Percentiles rank a stretch among this genome's conserved stretches.
Evolutionary conservation across 1,140 invertebrate species (phyloP).

Genomic region (Rhizoglyphus robini): DNA sequence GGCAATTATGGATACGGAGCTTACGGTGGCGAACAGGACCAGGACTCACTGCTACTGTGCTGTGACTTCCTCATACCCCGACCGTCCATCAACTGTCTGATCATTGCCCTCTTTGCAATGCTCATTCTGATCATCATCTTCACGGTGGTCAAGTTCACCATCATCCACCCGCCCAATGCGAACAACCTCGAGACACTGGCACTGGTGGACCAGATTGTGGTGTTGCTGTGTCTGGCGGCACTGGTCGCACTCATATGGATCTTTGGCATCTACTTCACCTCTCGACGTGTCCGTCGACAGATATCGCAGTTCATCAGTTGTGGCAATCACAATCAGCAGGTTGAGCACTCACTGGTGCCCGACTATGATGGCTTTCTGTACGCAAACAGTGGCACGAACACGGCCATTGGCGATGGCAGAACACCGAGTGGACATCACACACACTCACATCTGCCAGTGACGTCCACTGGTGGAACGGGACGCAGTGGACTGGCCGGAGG

Average conservation of each 20-base stretch:
- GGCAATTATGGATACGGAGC: background rate
- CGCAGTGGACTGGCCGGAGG: background rate
- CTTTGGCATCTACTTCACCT: slow-evolving; percentile 9
- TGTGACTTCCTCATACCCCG: slow-evolving; percentile 5
- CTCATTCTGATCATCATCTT: background rate
- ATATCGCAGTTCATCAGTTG: background rate
- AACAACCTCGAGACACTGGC: background rate
- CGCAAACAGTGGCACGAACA: background rate
- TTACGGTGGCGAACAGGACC: background rate
- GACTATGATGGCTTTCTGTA: background rate
- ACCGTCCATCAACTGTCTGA: background rate
- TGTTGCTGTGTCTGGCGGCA: background rate
- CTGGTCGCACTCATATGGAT: background rate
- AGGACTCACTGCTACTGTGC: slow-evolving; percentile 3
- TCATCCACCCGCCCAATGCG: background rate
- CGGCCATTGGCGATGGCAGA: background rate
- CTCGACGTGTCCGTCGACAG: background rate
- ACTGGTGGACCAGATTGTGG: background rate
- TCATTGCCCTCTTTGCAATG: background rate
- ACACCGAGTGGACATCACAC: background rate
- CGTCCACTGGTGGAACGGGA: background rate
- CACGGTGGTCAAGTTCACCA: background rate
- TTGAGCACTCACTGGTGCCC: background rate
- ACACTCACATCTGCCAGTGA: background rate
- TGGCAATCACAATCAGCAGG: background rate